phyloP scores from a whole-genome alignment of 2,113 vertebrate species.

The Gallinago media region DNA sequence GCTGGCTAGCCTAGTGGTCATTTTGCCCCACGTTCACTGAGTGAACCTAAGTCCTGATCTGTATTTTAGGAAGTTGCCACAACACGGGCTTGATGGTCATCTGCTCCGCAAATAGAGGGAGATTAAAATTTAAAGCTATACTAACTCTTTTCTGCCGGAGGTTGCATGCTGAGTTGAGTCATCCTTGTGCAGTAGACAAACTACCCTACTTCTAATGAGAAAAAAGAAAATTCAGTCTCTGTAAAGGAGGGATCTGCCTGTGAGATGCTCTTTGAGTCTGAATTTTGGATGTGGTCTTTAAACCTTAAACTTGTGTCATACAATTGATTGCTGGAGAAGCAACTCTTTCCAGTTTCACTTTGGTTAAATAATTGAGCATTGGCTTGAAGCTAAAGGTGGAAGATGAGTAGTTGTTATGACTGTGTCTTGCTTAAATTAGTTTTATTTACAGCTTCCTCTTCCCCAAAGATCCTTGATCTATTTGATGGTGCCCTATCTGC shows the following conservation, averaged over 20 bases:
- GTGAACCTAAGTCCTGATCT: fast-evolving
- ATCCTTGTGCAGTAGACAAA: neutral
- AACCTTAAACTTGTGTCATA: neutral
- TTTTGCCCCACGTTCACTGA: neutral
- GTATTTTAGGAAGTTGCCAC: fast-evolving
- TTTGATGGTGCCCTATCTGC: neutral
- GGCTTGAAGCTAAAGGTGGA: neutral
- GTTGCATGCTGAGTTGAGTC: neutral
- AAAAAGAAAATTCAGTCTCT: neutral
- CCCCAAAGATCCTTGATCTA: neutral
- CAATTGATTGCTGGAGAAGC: neutral
- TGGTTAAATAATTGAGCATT: neutral
- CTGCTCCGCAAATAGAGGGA: fast-evolving
- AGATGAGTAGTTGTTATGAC: neutral
- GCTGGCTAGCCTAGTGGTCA: fast-evolving
- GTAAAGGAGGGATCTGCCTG: neutral
- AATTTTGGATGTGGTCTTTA: neutral
- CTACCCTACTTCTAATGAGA: neutral
- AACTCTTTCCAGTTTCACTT: neutral
- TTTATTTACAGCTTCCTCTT: neutral
- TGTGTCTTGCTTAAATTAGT: neutral
- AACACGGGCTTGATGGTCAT: fast-evolving
- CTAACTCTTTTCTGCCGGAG: neutral
- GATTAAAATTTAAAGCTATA: neutral
- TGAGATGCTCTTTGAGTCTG: neutral